Base-by-base conservation (phyloP, 2,113 vertebrate genomes). In the Clupea harengus region DNA sequence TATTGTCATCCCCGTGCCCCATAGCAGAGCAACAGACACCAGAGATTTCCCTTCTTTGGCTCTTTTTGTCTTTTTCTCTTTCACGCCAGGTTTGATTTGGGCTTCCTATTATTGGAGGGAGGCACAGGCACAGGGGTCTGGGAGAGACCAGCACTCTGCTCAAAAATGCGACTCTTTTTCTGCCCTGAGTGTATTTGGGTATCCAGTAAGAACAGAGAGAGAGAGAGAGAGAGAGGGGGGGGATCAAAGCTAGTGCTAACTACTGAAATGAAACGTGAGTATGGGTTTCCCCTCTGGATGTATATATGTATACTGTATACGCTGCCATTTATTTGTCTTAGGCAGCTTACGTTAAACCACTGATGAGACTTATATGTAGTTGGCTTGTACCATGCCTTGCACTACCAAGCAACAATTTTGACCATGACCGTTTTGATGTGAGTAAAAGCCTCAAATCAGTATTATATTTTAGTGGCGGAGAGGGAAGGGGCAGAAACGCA, bases 1-100 rank as follows among this genome's bases (percentile, higher is more conserved):
- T 83, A 85, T 13, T 87, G 86, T 88, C 87, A 82, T 46, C 54
- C 82, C 83, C 78, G 87, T 67, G 78, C 85, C 90, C 84, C 83
- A 87, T 32, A 78, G 10, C 72, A 64, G n/a, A 64, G 39, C 5
- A 78, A 72, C 28, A 13, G 64, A 67, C 64, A 84, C 54, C 67
- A 46, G n/a, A 46, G n/a, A 81, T 88, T 72, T 83, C 84, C 81
- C 81, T 86, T 72, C 75, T 82, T 50, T 82, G 18, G 18, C 45
- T 83, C n/a, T 44, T 49, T 50, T n/a, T 28, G 22, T n/a, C 25
- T 13, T 20, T 50, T n/a, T 28, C 28, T n/a, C 25, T 13, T 20
- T 52, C 25, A 28, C n/a, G 64, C 64, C 47, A 52, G 47, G 6
- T 83, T 9, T 32, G 49, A 25, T n/a, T 32, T 32, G 17, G 39